Conservation (phyloP, 2,888 invertebrate species). For the Pterostichus niger region DNA sequence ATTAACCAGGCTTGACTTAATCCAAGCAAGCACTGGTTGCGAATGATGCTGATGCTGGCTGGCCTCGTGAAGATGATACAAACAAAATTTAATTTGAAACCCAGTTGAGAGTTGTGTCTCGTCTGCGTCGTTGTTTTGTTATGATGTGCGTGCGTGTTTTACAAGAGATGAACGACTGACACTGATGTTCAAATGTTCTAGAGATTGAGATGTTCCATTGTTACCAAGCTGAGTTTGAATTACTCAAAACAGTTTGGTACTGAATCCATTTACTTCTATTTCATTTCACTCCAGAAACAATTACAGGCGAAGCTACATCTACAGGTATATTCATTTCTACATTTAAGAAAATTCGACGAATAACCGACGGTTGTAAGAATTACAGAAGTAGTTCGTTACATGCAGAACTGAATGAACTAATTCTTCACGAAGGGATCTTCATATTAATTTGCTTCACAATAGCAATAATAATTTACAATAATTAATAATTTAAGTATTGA, state of each 20-base stretch:
- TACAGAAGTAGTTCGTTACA: too few relatives aligned
- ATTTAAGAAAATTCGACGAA: too few relatives aligned
- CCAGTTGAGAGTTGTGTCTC: conserved; percentile 22
- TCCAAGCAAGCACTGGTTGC: conserved; percentile 35
- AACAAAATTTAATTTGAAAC: conserved; percentile 58
- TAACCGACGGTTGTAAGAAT: too few relatives aligned
- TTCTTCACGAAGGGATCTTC: too few relatives aligned
- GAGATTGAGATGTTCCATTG: conserved; percentile 32
- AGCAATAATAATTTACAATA: too few relatives aligned
- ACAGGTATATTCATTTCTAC: too few relatives aligned
- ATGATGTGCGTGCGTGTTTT: conserved; percentile 50
- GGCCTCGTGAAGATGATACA: conserved; percentile 44
- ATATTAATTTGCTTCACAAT: too few relatives aligned
- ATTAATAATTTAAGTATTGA: too few relatives aligned
- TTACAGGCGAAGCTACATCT: too few relatives aligned
- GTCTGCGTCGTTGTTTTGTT: conserved; percentile 37
- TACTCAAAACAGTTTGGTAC: neutral
- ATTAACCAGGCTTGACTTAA: conserved; percentile 52
- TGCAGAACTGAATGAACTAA: too few relatives aligned
- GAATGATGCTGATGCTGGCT: conserved; percentile 36
- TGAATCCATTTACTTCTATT: too few relatives aligned
- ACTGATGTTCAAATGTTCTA: conserved; percentile 39
- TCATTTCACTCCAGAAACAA: too few relatives aligned
- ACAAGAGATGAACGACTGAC: conserved; percentile 50
- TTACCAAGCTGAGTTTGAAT: neutral